A percentile compares a stretch with the other conserved stretches of the same genome.
Evolutionary conservation across 1,140 invertebrate genomes (phyloP).

Genomic region (Trachymyrmex septentrionalis): DNA sequence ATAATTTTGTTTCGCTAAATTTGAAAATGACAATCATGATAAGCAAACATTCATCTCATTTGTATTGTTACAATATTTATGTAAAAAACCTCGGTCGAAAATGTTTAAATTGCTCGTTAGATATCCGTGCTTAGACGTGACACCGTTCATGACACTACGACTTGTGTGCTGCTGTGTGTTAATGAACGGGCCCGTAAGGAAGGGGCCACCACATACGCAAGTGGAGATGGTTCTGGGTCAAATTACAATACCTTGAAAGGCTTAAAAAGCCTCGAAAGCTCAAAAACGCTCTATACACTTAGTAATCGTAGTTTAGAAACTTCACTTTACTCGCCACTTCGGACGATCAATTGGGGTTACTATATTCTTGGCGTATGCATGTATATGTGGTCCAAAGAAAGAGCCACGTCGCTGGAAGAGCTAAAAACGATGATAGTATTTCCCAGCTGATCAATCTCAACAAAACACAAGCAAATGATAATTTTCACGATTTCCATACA

Average conservation of each 20-base stretch:
- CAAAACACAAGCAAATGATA: not conserved
- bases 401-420: conserved; percentile 1
- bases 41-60: not conserved
- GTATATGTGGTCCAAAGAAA: conserved; percentile 54
- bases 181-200: conserved; percentile 10
- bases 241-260: conserved; percentile 69
- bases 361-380: conserved; percentile 59
- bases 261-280: conserved; percentile 64
- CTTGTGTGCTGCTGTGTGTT: conserved; percentile 26
- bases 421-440: not conserved
- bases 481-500: not conserved
- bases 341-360: conserved; percentile 58
- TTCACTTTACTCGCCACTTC: conserved; percentile 42
- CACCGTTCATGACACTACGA: conserved; percentile 29
- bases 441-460: not conserved
- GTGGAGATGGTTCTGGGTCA: conserved; percentile 62
- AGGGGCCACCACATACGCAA: conserved; percentile 39
- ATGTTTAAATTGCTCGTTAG: conserved; percentile 5
- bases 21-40: not conserved
- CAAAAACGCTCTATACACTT: conserved; percentile 69
- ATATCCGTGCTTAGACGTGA: conserved; percentile 38
- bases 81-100: not conserved
- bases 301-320: conserved; percentile 71
- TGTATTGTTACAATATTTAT: not conserved
- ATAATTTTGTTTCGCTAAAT: not conserved